Base-by-base conservation (phyloP, 2,888 invertebrate genomes). In the Aquatica leii region DNA sequence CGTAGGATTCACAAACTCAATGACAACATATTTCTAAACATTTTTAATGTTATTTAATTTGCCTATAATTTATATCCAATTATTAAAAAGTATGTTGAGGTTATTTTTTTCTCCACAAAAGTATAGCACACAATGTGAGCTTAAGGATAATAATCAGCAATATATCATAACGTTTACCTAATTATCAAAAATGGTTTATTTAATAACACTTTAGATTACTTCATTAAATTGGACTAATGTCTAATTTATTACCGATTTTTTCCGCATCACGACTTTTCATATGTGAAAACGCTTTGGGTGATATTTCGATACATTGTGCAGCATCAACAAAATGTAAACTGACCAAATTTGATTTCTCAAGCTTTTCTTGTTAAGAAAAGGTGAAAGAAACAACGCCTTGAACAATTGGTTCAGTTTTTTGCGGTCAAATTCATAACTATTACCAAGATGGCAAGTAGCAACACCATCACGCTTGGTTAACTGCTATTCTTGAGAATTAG, bases 231-330 rank as follows among this genome's bases (percentile, higher is more conserved):
- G 43, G 21, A 53, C 53, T 18, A 46, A 52, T 53, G 52, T 53
- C 52, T 59, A 53, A 53, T 53, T 59, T 59, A 53, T 58, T 58
- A 21, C 24, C 58, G 24, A 57, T 52, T 59, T 43, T 59, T 59
- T 52, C 43, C 20, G 35, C 17, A 31, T 46, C 59, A 59, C 59
- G 53, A 59, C 53, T 59, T 59, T 59, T 43, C n/a, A n/a, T n/a
- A n/a, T n/a, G n/a, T n/a, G n/a, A n/a, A n/a, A n/a, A n/a, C n/a
- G n/a, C n/a, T n/a, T n/a, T n/a, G n/a, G n/a, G n/a, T n/a, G n/a
- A n/a, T n/a, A n/a, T n/a, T n/a, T n/a, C n/a, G n/a, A n/a, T n/a
- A n/a, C n/a, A n/a, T n/a, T n/a, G n/a, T n/a, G n/a, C n/a, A n/a
- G n/a, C n/a, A n/a, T n/a, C n/a, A n/a, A n/a, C n/a, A n/a, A n/a